Percentiles rank a stretch among this genome's conserved stretches.
phyloP scores from a whole-genome alignment of 2,113 vertebrate species.

The Gnathonemus echidnorhynchus region DNA sequence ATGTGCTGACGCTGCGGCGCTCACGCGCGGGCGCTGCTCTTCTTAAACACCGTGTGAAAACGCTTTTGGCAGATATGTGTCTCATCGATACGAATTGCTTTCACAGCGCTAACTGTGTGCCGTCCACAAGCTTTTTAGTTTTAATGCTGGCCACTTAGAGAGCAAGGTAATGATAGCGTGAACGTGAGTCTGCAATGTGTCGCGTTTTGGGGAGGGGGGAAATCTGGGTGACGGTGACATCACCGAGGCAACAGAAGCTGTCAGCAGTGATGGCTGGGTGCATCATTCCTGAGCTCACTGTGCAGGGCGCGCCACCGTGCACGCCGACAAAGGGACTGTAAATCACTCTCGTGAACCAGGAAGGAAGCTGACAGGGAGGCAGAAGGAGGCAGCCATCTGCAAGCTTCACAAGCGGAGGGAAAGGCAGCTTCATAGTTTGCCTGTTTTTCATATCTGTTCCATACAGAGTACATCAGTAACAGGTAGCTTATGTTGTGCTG shows the following conservation, averaged over 20 bases:
- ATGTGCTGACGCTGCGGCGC: neutral
- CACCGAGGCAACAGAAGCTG: neutral
- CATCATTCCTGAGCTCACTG: neutral
- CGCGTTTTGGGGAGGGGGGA: neutral
- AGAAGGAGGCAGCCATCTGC: neutral
- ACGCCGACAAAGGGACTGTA: neutral
- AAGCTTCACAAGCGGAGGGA: neutral
- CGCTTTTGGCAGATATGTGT: neutral
- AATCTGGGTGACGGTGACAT: neutral
- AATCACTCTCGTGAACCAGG: neutral
- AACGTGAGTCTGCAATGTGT: neutral
- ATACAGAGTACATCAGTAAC: neutral
- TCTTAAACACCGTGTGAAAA: neutral
- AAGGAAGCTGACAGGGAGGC: neutral
- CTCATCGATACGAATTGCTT: neutral
- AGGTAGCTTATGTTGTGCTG: neutral
- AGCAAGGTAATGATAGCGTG: neutral
- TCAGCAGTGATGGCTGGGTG: neutral
- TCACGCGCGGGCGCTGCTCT: rapidly evolving
- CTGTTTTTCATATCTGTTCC: neutral
- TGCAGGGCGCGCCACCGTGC: neutral
- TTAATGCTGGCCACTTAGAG: neutral
- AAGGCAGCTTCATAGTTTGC: neutral
- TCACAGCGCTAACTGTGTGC: neutral
- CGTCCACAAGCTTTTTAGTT: neutral